Percentiles rank a stretch among this genome's conserved stretches.
These are phyloP conservation scores for Xenopus laevis DNA, from an alignment of 2,113 vertebrate genomes.

Conservation along the genomic window DNA sequence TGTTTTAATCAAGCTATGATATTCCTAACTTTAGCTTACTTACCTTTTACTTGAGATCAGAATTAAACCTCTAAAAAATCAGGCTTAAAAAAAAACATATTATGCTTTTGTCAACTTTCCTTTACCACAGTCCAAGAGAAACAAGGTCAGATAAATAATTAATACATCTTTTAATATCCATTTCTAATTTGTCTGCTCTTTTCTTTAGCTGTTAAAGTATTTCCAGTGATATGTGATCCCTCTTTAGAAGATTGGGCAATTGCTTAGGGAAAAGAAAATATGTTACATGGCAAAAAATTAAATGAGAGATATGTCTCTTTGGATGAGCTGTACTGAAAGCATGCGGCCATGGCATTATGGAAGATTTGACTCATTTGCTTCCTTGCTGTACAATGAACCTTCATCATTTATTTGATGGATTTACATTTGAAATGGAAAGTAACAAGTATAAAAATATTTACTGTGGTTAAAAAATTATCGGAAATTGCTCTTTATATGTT, in stretches of 20 bases:
- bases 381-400: no score
- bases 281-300: slow-evolving; percentile 26
- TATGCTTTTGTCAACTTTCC: no score
- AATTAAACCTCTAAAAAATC: slow-evolving; percentile 24
- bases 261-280: slow-evolving; percentile 34
- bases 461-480: no score
- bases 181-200: slow-evolving; percentile 57
- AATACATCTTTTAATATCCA: slow-evolving; percentile 64
- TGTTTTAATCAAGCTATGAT: slow-evolving; percentile 28
- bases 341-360: not conserved
- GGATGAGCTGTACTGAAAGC: not conserved
- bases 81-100: slow-evolving; percentile 1
- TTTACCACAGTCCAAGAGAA: slow-evolving; percentile 52
- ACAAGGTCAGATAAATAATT: slow-evolving; percentile 68
- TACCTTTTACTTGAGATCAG: slow-evolving; percentile 25
- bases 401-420: no score
- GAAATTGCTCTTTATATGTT: no score
- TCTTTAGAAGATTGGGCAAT: slow-evolving; percentile 56
- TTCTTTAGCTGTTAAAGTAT: slow-evolving; percentile 37
- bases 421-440: no score
- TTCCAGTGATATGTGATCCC: slow-evolving; percentile 54
- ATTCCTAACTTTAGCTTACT: slow-evolving; percentile 12
- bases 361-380: no score
- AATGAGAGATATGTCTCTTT: not conserved
- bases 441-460: no score